Base-by-base conservation (phyloP, 2,888 invertebrate genomes). In the Cephalotes varians region DNA sequence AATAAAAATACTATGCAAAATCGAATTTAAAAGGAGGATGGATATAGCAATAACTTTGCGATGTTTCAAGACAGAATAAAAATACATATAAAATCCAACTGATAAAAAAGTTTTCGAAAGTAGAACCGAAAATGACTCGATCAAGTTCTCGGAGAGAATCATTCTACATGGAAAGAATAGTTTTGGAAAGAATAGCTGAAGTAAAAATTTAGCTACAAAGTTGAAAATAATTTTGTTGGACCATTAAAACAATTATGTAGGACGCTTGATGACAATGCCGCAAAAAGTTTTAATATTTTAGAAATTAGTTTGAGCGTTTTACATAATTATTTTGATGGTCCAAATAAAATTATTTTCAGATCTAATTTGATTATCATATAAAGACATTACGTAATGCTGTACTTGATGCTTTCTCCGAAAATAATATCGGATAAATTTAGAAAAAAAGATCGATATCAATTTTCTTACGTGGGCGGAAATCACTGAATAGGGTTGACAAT, bases 1-100 rank as follows among this genome's bases (percentile, higher is more conserved):
- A 74, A 49, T 18, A 12, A 18, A 25, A 12, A 65, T 76, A 76
- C 1, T 67, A 64, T 49, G 15, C 15, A 76, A 67, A 40, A 76
- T 54, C 9, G 28, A 64, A 64, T 49, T 73, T 62, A 60, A 3
- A 60, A 58, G 44, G 18, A n/a, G 31, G 31, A 21, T 25, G 28
- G 18, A 28, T 9, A 40, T 44, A 21, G 21, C 31, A 37, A 62
- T 6, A 25, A 44, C 21, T 34, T 71, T 4, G 25, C 25, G 15
- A 10, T 58, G 40, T 34, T 1, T 25, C 7, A 34, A 60, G 58
- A 21, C 37, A 31, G 5, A 74, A 62, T 74, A 15, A 18, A 47
- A 62, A 47, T 18, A 47, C n/a, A n/a, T n/a, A 51, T 28, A n/a
- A 21, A 58, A 10, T 15, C 5, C 7, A 47, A 34, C n/a, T 56